These are phyloP conservation scores for Caerostris darwini DNA, from an alignment of 1,140 invertebrate species.

Conservation along the genomic window DNA sequence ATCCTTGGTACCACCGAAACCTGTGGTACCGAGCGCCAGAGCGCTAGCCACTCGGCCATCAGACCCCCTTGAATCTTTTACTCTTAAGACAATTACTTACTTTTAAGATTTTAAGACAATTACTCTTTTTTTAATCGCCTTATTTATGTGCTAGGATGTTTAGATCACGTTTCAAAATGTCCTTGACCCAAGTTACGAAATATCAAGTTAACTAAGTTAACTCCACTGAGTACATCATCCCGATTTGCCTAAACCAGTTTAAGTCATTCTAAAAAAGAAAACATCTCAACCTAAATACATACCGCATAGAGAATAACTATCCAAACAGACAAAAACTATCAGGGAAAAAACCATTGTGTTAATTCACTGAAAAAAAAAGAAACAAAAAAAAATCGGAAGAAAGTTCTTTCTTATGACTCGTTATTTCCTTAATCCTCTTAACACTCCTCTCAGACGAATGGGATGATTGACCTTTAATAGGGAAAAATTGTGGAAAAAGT, in stretches of 20 bases:
- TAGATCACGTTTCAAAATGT: no score
- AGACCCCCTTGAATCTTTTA: no score
- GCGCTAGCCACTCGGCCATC: no score
- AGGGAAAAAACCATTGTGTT: not conserved
- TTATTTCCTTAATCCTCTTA: slow-evolving; percentile 35
- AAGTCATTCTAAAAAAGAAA: not conserved
- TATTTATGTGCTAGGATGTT: no score
- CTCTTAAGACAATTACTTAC: no score
- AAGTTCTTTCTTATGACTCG: not conserved
- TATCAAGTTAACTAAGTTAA: not conserved
- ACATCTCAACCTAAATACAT: slow-evolving; percentile 1
- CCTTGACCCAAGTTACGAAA: no score
- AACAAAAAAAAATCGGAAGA: not conserved
- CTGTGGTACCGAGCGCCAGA: no score
- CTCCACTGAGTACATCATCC: not conserved
- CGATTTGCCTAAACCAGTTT: not conserved
- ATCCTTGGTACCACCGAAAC: no score
- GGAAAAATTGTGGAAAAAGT: slow-evolving; percentile 17
- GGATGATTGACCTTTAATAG: slow-evolving; percentile 1
- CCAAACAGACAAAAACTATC: not conserved
- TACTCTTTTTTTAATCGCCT: no score
- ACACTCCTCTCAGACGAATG: not conserved
- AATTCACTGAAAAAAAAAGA: not conserved
- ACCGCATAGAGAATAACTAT: not conserved
- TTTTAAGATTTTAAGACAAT: no score